Conservation (phyloP, 2,113 vertebrate species). For the Cnemophilus loriae region DNA sequence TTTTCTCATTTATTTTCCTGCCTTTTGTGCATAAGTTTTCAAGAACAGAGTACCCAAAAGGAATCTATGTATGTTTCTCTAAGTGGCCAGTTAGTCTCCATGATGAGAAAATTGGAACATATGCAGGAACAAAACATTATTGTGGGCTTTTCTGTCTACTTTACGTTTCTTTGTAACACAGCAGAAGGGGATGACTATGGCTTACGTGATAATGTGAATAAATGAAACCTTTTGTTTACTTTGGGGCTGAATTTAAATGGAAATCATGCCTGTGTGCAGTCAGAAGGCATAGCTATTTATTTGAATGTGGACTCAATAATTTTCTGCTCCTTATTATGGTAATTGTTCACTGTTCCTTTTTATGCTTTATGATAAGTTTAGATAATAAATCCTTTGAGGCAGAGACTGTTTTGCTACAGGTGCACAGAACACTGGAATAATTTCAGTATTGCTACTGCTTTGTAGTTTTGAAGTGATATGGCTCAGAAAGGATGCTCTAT, state of each 20-base stretch:
- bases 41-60: not conserved
- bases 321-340: not conserved
- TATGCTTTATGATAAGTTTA: not conserved
- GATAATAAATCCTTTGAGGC: not conserved
- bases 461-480: not conserved
- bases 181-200: not conserved
- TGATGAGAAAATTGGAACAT: not conserved
- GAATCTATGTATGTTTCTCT: not conserved
- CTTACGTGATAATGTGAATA: not conserved
- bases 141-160: not conserved
- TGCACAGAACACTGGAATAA: not conserved
- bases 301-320: not conserved
- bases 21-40: not conserved
- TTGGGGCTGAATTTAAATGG: not conserved
- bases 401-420: not conserved
- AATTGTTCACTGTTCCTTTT: not conserved
- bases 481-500: not conserved
- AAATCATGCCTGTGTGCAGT: not conserved
- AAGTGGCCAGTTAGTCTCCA: not conserved
- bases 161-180: not conserved
- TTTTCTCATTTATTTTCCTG: not conserved
- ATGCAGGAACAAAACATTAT: not conserved
- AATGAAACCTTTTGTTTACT: not conserved
- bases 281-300: not conserved
- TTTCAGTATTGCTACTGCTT: not conserved